A percentile compares a stretch with the other conserved stretches of the same genome.
Conservation (phyloP, 2,888 invertebrate species). For the Orthosia gracilis region DNA sequence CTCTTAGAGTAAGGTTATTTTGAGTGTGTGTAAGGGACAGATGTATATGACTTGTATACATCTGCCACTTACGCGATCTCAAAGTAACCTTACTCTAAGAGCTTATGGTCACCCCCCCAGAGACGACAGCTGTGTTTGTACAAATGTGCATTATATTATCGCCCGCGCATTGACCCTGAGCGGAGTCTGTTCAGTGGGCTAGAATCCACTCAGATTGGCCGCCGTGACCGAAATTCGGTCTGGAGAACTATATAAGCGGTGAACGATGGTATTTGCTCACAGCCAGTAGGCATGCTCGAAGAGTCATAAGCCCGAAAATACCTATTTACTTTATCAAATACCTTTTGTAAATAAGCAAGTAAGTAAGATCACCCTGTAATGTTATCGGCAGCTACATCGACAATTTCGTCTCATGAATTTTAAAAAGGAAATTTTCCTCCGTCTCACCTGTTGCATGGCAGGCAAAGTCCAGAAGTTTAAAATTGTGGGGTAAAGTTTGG, state of each 20-base stretch:
- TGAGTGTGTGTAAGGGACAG: too few species aligned
- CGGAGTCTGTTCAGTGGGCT: too few species aligned
- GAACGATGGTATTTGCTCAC: background rate
- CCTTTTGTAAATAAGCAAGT: constrained; percentile 31
- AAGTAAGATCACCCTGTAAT: constrained; percentile 45
- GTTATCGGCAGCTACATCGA: constrained; percentile 62
- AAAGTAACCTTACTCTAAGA: too few species aligned
- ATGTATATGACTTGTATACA: too few species aligned
- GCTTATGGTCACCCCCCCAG: too few species aligned
- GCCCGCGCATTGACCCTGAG: too few species aligned
- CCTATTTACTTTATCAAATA: constrained; percentile 10
- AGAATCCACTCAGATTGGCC: background rate
- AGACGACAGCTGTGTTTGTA: background rate
- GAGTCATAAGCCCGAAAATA: background rate
- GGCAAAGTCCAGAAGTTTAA: constrained; percentile 42
- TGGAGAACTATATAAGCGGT: background rate
- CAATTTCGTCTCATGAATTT: constrained; percentile 75
- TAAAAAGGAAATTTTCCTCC: constrained; percentile 68
- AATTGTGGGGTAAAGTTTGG: background rate
- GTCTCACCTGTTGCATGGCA: constrained; percentile 64
- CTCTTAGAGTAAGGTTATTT: too few species aligned
- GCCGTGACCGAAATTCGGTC: background rate
- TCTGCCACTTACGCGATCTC: too few species aligned
- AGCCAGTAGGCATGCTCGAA: background rate
- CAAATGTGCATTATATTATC: background rate